Base-by-base conservation (phyloP, 64 coral and sea anemone species). In the Acropora tenuis region DNA sequence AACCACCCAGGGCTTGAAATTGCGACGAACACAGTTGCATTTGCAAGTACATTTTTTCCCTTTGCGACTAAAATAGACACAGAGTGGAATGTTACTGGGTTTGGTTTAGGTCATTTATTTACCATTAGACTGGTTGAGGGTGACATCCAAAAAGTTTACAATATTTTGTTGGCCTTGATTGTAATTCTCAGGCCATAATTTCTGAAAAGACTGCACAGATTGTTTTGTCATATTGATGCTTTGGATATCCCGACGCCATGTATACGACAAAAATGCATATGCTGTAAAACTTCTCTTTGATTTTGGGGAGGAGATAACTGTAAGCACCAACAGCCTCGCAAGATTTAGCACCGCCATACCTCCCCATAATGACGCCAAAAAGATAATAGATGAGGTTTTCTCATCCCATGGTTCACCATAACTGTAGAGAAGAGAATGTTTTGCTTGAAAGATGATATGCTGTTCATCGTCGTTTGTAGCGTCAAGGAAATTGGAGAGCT, bases 111-210 rank as follows among this genome's bases (percentile, higher is more conserved):
- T 4, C 52, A 55, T 55, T 74, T 89, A 77, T 41, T 75, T 69
- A 47, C 68, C 49, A 43, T 69, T 87, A 43, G 50, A 5, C 4
- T 5, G 52, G 52, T 89, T 60, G 50, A 79, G 76, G 74, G 75
- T 87, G 44, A 87, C 84, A 18, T 87, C 52, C 11, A 87, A 43
- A 69, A 87, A 74, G 84, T 87, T 87, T 17, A 87, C 84, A 47
- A 52, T 75, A 74, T 87, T 87, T 75, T 87, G 4, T 87, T 86
- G 83, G 83, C 63, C 67, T 86, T 65, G 57, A 85, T 85, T 67
- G 82, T 85, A 68, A 68, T 85, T 75, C 55, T 73, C 10, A 87
- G 84, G 50, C 50, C 87, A 59, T 59, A 19, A 0, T 61, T 78
- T 46, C 86, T 77, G 48, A 88, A 88, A 16, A 76, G 76, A 43